Evolutionary conservation across 1,140 invertebrate genomes (phyloP), one percentile per base, ranked within the genome.

Genomic region (Agrilus planipennis): DNA sequence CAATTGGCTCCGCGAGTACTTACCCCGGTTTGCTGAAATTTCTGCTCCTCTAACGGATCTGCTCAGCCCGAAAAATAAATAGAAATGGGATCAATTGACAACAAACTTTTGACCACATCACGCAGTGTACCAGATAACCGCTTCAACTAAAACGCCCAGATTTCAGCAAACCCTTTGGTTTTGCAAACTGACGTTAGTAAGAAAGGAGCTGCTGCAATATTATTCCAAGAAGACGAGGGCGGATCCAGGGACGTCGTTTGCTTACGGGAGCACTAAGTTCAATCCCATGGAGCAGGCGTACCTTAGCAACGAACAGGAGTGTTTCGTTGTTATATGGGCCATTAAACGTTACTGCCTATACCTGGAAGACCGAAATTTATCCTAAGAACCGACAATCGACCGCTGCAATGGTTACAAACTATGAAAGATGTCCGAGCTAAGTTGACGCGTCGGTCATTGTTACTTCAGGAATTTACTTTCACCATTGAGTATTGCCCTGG

Each of bases 261-360:
- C 37, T 4, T 44, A 44, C 12, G 41, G 41, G 11, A 51, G 49
- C 22, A 27, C 40, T 6, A 25, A 34, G 12, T 37, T 49, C 14
- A 44, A 19, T 4, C 17, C 10, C 1, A 16, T 38, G 2, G 44
- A 49, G 18, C 28, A 28, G 15, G 39, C 25, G 7, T 50, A 47
- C 36, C 47, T 46, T 30, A 30, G 39, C 9, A 50, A 50, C 20
- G 45, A 43, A 22, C 30, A 41, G 17, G 42, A 52, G 27, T 47
- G 42, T 15, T n/a, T 45, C 5, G 57, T 55, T 0, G 28, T 58
- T 1, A 29, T 62, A 0, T 61, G 59, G 58, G 55, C 51, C 0
- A 41, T 61, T 6, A 52, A 53, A 25, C 39, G 34, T 7, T 63
- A 52, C 36, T 35, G 47, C 6, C 46, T 20, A 1, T 58, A 55